These are phyloP conservation scores for Premnoplex brunnescens DNA, from an alignment of 2,797 vertebrate genomes.

Conservation along the genomic window DNA sequence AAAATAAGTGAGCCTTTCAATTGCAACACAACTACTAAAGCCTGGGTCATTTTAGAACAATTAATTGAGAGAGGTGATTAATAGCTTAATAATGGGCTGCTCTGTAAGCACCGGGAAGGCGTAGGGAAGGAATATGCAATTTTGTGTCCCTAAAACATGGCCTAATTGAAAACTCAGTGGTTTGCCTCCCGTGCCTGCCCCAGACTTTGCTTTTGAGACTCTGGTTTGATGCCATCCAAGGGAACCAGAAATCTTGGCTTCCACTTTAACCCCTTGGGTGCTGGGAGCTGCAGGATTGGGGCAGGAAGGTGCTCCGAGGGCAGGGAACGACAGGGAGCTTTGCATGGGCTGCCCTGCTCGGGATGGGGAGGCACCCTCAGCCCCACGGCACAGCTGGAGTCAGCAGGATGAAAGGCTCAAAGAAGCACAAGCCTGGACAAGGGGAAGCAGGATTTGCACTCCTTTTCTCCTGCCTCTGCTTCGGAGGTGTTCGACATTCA, in stretches of 20 bases:
- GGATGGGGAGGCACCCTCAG: neutral
- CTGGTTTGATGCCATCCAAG: constrained; percentile 16
- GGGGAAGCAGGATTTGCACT: neutral
- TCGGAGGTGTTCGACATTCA: accelerated
- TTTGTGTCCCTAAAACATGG: constrained; percentile 64
- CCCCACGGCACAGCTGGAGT: neutral
- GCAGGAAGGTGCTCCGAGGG: neutral
- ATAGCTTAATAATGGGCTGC: constrained; percentile 80
- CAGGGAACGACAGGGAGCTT: neutral
- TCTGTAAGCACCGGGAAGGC: constrained; percentile 50
- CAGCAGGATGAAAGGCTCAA: neutral
- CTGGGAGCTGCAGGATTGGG: neutral
- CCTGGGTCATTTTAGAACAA: constrained; percentile 74
- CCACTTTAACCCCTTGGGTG: constrained; percentile 41
- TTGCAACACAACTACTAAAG: constrained; percentile 67
- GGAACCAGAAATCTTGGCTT: constrained; percentile 8
- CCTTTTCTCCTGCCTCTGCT: neutral
- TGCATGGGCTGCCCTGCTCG: neutral
- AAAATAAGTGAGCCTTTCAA: constrained; percentile 76
- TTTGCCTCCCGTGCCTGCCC: neutral
- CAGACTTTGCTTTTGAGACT: constrained; percentile 33
- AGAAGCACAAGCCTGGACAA: neutral
- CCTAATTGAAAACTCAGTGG: constrained; percentile 63
- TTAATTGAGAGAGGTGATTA: constrained; percentile 82
- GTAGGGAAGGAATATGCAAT: constrained; percentile 60